A percentile compares a stretch with the other conserved stretches of the same genome.
Evolutionary conservation across 1,140 invertebrate genomes (phyloP).

Genomic region (Heterodera schachtii): DNA sequence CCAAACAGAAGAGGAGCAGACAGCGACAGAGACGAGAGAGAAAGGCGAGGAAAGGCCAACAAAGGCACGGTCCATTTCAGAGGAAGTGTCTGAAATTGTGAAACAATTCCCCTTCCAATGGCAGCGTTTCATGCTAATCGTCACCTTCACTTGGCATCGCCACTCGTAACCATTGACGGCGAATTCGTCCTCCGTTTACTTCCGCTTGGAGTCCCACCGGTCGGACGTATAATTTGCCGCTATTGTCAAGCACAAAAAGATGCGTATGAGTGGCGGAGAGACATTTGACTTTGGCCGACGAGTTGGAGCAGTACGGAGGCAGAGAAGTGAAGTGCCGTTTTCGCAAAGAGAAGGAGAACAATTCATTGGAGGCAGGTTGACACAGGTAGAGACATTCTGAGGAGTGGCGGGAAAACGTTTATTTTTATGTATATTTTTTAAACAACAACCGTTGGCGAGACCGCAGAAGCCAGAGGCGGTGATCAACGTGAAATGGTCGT

Average conservation of each 20-base stretch:
- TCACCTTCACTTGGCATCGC: background rate
- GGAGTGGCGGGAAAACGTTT: slow-evolving; percentile 13
- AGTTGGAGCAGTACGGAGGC: slow-evolving; percentile 19
- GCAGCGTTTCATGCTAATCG: background rate
- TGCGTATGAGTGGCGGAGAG: slow-evolving; percentile 20
- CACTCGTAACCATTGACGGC: slow-evolving; percentile 17
- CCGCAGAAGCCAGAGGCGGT: slow-evolving; percentile 46
- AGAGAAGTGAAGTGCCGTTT: slow-evolving; percentile 41
- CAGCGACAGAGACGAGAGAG: slow-evolving; percentile 40
- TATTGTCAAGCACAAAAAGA: slow-evolving; percentile 36
- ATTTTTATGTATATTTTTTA: background rate
- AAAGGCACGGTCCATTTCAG: too few species aligned
- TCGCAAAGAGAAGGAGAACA: slow-evolving; percentile 41
- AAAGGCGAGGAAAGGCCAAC: background rate
- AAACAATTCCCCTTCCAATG: background rate
- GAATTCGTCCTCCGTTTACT: slow-evolving; percentile 24
- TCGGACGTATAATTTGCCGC: slow-evolving; percentile 37
- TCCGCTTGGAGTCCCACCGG: slow-evolving; percentile 1
- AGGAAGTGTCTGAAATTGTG: background rate
- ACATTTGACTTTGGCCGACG: background rate
- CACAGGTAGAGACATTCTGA: slow-evolving; percentile 41
- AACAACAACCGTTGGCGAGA: slow-evolving; percentile 39
- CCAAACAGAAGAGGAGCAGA: slow-evolving; percentile 36
- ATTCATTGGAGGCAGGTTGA: slow-evolving; percentile 40
- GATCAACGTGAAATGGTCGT: slow-evolving; percentile 43